Evolutionary conservation across 2,797 vertebrate genomes (phyloP).

Genomic region (Mus spretus): DNA sequence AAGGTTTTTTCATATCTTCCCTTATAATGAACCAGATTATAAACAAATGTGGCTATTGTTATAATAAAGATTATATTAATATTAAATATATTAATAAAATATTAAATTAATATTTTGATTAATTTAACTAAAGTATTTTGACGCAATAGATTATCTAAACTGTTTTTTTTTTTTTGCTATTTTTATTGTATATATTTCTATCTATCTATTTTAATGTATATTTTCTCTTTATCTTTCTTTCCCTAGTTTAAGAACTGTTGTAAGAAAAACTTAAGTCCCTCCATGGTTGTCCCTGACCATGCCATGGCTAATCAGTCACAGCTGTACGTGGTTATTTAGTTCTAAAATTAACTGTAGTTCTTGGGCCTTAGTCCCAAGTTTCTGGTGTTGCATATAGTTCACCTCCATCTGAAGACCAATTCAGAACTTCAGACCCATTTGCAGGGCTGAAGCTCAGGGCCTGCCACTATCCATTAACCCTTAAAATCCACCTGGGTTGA

Average conservation of each 20-base stretch:
- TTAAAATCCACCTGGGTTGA: not conserved
- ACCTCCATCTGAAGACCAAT: not conserved
- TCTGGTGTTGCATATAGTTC: accelerated
- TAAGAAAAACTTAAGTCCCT: not conserved
- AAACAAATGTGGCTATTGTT: not conserved
- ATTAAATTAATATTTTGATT: not conserved
- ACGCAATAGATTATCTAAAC: not conserved
- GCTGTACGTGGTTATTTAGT: no score
- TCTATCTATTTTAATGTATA: not conserved
- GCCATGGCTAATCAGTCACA: not conserved
- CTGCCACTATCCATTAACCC: not conserved
- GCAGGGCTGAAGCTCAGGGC: not conserved
- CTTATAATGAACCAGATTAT: constrained; percentile 21
- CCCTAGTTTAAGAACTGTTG: not conserved
- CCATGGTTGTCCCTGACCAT: no score
- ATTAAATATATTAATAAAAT: no score
- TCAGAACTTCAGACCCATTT: not conserved
- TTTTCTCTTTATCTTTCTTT: not conserved
- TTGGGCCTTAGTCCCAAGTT: not conserved
- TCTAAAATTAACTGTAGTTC: not conserved
- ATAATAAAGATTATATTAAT: constrained; percentile 14
- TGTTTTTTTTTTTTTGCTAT: not conserved
- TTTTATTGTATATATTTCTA: not conserved
- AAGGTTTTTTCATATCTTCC: not conserved
- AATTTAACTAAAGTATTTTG: not conserved